phyloP scores from a whole-genome alignment of 2,797 vertebrate species.

The Manis pentadactyla region DNA sequence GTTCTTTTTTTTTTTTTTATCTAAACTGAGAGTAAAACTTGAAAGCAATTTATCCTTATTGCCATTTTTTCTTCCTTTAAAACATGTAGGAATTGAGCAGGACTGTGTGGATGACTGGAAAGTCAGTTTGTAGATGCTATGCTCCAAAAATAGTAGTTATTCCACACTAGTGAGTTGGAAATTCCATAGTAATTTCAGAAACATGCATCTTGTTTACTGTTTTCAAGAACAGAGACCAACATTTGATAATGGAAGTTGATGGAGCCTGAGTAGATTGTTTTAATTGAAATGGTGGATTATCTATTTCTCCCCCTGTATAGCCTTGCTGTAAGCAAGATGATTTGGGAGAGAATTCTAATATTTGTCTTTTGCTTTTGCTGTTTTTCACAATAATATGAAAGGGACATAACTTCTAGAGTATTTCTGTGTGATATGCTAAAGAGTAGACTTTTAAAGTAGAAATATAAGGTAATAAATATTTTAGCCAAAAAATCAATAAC shows the following conservation, averaged over 20 bases:
- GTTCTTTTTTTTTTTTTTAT: background rate
- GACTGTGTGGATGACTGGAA: background rate
- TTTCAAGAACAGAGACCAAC: background rate
- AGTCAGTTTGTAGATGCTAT: background rate
- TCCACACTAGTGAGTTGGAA: background rate
- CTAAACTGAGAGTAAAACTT: slow-evolving; percentile 53
- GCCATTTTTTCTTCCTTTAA: slow-evolving; percentile 48
- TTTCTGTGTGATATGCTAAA: slow-evolving; percentile 64
- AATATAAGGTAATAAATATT: slow-evolving; percentile 82
- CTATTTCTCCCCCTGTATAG: background rate
- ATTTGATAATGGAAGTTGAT: background rate
- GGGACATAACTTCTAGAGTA: slow-evolving; percentile 6
- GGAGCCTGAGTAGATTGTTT: background rate
- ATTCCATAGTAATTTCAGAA: background rate
- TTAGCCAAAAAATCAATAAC: slow-evolving; percentile 82
- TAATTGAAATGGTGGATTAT: background rate
- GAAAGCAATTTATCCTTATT: slow-evolving; percentile 46
- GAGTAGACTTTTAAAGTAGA: slow-evolving; percentile 79
- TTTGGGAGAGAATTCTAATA: background rate
- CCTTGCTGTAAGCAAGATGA: background rate
- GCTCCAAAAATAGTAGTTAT: accelerated
- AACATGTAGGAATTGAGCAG: background rate
- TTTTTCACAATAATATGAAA: background rate
- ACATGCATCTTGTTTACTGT: background rate
- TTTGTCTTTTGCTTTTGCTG: slow-evolving; percentile 9